A percentile compares a stretch with the other conserved stretches of the same genome.
These are phyloP conservation scores for Diachasmimorpha longicaudata DNA, from an alignment of 1,140 invertebrate genomes.

Conservation along the genomic window DNA sequence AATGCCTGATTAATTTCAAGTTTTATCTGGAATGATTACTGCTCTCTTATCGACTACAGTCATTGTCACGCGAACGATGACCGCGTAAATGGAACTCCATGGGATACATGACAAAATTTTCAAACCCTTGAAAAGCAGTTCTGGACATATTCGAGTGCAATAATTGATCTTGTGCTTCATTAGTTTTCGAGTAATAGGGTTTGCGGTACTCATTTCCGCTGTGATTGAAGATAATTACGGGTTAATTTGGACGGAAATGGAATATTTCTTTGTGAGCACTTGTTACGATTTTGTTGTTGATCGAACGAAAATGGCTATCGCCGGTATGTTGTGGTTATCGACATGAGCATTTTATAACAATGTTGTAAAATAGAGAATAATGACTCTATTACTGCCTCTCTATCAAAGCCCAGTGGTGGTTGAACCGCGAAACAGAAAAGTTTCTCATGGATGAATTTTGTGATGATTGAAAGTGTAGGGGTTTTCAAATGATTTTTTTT, in stretches of 20 bases:
- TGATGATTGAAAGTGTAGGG: too few relatives aligned
- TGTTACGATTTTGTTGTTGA: too few relatives aligned
- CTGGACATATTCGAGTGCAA: background rate
- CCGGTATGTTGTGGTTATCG: too few relatives aligned
- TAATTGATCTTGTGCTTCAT: conserved; percentile 4
- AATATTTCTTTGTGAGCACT: background rate
- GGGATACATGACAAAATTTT: background rate
- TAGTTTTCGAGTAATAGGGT: background rate
- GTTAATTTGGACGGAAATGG: background rate
- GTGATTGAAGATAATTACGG: background rate
- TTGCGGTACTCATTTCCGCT: background rate
- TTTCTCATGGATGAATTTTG: too few relatives aligned
- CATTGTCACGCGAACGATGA: background rate
- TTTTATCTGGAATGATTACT: background rate
- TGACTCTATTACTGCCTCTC: too few relatives aligned
- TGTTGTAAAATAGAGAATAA: too few relatives aligned
- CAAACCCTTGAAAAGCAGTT: background rate
- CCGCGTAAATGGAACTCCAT: background rate
- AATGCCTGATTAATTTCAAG: too few relatives aligned
- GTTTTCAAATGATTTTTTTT: too few relatives aligned
- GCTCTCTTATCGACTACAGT: background rate
- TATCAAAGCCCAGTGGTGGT: too few relatives aligned
- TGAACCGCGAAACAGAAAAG: too few relatives aligned
- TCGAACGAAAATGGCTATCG: too few relatives aligned
- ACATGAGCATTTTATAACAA: too few relatives aligned